Base-by-base conservation (phyloP, 2,113 vertebrate species). In the Larimichthys polyactis region DNA sequence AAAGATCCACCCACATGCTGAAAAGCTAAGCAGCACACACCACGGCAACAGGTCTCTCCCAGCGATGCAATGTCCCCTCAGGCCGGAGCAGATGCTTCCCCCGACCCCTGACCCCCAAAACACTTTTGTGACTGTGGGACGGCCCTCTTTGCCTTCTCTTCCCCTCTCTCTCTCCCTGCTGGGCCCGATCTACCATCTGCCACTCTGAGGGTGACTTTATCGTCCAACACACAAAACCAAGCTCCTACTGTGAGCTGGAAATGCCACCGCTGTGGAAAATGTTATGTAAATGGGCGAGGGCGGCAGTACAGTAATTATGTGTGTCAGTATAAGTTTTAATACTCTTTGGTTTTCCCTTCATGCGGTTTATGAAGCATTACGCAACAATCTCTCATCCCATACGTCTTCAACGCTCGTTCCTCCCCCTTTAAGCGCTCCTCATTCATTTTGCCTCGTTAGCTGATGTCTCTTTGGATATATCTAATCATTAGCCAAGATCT, bases 111-210 rank as follows among this genome's bases (percentile, higher is more conserved):
- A 95, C 91, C 93, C 85, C 36, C 36, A 40, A 71, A 92, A 90
- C 93, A 94, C 95, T 95, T 95, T 95, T 95, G 95, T 95, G 93
- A 93, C 88, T 90, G 83, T 87, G 92, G 92, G 90, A 87, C 71
- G 75, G 82, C 84, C 36, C 94, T 88, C 87, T 92, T 91, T 89
- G 86, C 89, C 90, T 92, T 92, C 88, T 89, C 80, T 91, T 9
- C 85, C 72, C 67, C 80, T 78, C 86, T 81, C 79, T 85, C 82
- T 40, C 22, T 64, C 80, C 87, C 90, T 24, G 58, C 81, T 82
- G 90, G 86, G 92, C 80, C 91, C 79, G 91, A 90, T 91, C 91
- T 89, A 78, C 95, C 95, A 95, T 95, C 95, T 95, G 95, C 92
- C 91, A 91, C 89, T 78, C 76, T 87, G 67, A 79, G 87, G 88